Conservation (phyloP, 2,888 invertebrate genomes). For the Yponomeuta plumbellus region DNA sequence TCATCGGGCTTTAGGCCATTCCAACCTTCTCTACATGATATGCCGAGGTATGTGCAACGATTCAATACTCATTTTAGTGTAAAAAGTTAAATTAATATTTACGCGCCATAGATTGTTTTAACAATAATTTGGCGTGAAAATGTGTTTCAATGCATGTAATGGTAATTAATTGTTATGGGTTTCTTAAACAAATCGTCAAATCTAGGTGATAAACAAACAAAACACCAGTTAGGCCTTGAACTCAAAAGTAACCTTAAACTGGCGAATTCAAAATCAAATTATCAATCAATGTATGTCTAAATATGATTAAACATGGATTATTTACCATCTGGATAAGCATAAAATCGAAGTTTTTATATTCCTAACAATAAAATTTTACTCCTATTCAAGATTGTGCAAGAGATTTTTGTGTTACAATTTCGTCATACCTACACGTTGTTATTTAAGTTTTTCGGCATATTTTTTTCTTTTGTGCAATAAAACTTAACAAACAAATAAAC, state of each 20-base stretch:
- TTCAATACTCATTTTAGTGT: neutral
- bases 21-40: slow-evolving; percentile 32
- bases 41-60: slow-evolving; percentile 39
- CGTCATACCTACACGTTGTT: too few relatives aligned
- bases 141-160: neutral
- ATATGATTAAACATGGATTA: too few relatives aligned
- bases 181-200: neutral
- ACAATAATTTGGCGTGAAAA: neutral
- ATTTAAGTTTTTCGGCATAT: too few relatives aligned
- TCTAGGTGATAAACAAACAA: neutral
- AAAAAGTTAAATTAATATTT: slow-evolving; percentile 30
- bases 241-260: neutral
- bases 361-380: too few relatives aligned
- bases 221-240: slow-evolving; percentile 2
- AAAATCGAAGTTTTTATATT: too few relatives aligned
- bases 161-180: neutral
- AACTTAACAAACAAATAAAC: too few relatives aligned
- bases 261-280: neutral
- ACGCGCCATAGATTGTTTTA: slow-evolving; percentile 39
- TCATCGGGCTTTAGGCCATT: slow-evolving; percentile 48
- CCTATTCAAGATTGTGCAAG: too few relatives aligned
- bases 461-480: too few relatives aligned
- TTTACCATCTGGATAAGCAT: too few relatives aligned
- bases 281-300: too few relatives aligned
- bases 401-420: too few relatives aligned